A percentile compares a stretch with the other conserved stretches of the same genome.
phyloP scores from a whole-genome alignment of 2,797 vertebrate species.

The Epinephelus coioides region DNA sequence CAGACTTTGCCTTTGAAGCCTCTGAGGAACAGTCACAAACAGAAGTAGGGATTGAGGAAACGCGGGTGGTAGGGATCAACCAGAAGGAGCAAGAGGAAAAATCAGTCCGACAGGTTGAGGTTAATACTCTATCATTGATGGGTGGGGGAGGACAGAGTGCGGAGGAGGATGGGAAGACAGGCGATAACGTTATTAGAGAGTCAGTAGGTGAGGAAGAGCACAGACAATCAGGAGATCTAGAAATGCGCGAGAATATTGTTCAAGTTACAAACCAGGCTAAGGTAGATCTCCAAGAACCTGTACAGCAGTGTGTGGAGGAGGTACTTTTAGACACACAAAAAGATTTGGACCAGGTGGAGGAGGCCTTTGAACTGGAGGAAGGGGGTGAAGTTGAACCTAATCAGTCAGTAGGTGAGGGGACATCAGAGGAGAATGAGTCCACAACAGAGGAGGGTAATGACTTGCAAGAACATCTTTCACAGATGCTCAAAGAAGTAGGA shows the following conservation, averaged over 20 bases:
- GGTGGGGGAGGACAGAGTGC: constrained; percentile 14
- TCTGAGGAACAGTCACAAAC: constrained; percentile 22
- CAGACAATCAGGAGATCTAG: constrained; percentile 1
- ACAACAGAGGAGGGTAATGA: constrained; percentile 13
- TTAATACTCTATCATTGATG: constrained; percentile 29
- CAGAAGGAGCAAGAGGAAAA: constrained; percentile 41
- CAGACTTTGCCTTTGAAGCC: background rate
- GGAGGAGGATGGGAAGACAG: constrained; percentile 12
- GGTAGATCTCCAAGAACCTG: constrained; percentile 4
- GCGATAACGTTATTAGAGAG: constrained; percentile 26
- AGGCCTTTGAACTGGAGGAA: constrained; percentile 45
- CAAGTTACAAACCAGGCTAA: background rate
- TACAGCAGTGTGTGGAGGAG: background rate
- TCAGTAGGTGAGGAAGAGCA: constrained; percentile 22
- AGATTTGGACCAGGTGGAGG: constrained; percentile 36
- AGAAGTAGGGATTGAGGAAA: constrained; percentile 17
- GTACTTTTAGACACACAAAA: background rate
- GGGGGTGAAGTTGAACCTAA: background rate
- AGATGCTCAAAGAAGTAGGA: background rate
- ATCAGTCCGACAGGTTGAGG: constrained; percentile 32
- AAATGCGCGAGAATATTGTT: constrained; percentile 28
- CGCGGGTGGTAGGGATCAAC: constrained; percentile 8
- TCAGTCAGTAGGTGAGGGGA: constrained; percentile 13
- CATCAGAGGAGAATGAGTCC: constrained; percentile 3
- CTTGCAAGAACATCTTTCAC: constrained; percentile 24